Percentiles rank a stretch among this genome's conserved stretches.
Evolutionary conservation across 2,797 vertebrate genomes (phyloP).

Genomic region (Telmatherina bonti): DNA sequence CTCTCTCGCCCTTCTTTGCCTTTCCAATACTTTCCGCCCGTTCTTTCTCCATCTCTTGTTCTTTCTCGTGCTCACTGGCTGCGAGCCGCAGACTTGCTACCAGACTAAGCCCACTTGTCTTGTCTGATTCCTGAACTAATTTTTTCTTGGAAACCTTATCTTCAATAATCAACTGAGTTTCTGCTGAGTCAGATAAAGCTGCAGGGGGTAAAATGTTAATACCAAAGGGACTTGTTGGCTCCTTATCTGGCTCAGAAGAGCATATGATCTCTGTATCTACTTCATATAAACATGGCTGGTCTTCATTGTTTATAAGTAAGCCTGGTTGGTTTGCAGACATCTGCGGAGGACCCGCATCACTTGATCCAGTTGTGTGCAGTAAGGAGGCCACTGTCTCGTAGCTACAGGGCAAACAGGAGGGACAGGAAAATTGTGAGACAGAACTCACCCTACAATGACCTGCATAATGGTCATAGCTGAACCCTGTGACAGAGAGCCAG

Average conservation of each 20-base stretch:
- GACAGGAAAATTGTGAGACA: constrained; percentile 67
- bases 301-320: constrained; percentile 18
- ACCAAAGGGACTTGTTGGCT: constrained; percentile 8
- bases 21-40: constrained; percentile 28
- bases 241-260: constrained; percentile 31
- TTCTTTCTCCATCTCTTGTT: constrained; percentile 28
- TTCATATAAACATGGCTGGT: constrained; percentile 16
- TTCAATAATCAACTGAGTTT: constrained; percentile 4
- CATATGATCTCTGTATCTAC: constrained; percentile 14
- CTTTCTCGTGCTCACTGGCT: constrained; percentile 64
- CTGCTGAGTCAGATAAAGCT: constrained; percentile 44
- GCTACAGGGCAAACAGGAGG: constrained; percentile 66
- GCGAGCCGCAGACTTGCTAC: constrained; percentile 73
- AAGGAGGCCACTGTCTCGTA: constrained; percentile 71
- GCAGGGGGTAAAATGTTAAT: constrained; percentile 50
- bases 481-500: constrained; percentile 32
- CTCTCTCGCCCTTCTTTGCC: constrained; percentile 2
- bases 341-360: constrained; percentile 32
- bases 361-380: constrained; percentile 60
- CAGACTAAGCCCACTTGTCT: constrained; percentile 40
- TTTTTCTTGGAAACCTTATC: constrained; percentile 8
- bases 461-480: constrained; percentile 19
- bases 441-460: constrained; percentile 45
- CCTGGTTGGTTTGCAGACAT: constrained; percentile 18
- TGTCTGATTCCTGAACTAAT: constrained; percentile 2